phyloP scores from a whole-genome alignment of 2,888 invertebrate species.

The Epistrophella euchroma region DNA sequence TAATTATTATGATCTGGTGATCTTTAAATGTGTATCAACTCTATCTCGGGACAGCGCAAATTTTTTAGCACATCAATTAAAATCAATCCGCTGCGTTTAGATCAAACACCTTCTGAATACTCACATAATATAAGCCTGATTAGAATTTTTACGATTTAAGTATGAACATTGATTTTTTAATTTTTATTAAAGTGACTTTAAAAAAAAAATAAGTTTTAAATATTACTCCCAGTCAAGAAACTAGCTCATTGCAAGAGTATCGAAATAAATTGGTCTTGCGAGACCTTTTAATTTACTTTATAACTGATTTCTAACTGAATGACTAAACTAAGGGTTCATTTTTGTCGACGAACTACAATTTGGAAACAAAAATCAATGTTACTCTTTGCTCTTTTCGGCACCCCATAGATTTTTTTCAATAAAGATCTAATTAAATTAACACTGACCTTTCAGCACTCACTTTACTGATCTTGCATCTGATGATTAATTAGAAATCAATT shows the following conservation, averaged over 20 bases:
- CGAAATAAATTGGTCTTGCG: background rate
- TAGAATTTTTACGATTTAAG: too few relatives aligned
- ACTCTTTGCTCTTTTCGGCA: constrained; percentile 4
- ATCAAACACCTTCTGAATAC: too few relatives aligned
- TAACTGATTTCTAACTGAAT: background rate
- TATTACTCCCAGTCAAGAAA: background rate
- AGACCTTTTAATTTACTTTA: background rate
- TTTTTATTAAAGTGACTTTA: too few relatives aligned
- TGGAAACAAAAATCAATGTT: background rate
- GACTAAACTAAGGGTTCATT: background rate
- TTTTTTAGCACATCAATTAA: too few relatives aligned
- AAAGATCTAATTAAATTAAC: constrained; percentile 58
- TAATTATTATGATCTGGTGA: too few relatives aligned
- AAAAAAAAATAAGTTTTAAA: too few relatives aligned
- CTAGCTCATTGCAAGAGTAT: background rate
- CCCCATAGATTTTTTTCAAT: constrained; percentile 32
- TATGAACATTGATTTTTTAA: too few relatives aligned
- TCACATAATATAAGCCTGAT: too few relatives aligned
- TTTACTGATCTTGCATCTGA: constrained; percentile 34
- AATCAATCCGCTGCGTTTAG: too few relatives aligned
- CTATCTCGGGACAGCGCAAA: too few relatives aligned
- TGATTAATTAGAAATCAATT: constrained; percentile 31
- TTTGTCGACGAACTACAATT: background rate
- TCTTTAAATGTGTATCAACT: too few relatives aligned
- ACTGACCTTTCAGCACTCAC: constrained; percentile 50